Base-by-base conservation (phyloP, 2,888 invertebrate species). In the Eristalis arbustorum region DNA sequence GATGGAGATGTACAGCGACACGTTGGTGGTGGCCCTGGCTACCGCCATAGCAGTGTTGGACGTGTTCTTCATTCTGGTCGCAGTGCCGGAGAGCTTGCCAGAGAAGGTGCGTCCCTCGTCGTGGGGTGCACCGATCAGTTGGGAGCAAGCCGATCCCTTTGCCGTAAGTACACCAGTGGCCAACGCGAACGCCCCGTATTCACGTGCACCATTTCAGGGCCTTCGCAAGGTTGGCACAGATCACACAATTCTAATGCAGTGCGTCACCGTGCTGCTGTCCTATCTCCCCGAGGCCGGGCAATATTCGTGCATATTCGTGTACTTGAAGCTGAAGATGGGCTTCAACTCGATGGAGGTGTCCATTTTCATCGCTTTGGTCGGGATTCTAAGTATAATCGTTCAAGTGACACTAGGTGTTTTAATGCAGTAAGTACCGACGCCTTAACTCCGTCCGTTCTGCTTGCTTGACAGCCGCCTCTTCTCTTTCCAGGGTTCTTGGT, bases 261-360 rank as follows among this genome's bases (percentile, higher is more conserved):
- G 99, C 93, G 96, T 98, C 89, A 97, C 99, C 67, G 99, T 99
- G 91, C 98, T 99, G 93, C 95, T 99, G 79, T 99, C 99, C 25
- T 99, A 99, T 93, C 94, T 99, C 90, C 99, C 99, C 2, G 99
- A 99, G 94, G 97, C 97, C 57, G 99, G 99, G 89, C 98, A 99
- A 94, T 99, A 99, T 94, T 99, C 99, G 81, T 99, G 99, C 94
- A 99, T 99, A 94, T 99, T 99, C 94, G 99, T 99, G 90, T 99
- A 99, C 94, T 95, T 99, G 89, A 98, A 98, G 94, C 94, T 99
- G 92, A 98, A 98, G 91, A 98, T 99, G 96, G 98, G 98, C 89
- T 99, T 99, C 94, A 96, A 96, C 90, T 97, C 96, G 83, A 96
- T 98, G 91, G 97, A 98, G 95, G 99, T 99, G 90, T 98, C 99